These are phyloP conservation scores for Cataglyphis altisquamis DNA, from an alignment of 2,888 invertebrate genomes.

Conservation along the genomic window DNA sequence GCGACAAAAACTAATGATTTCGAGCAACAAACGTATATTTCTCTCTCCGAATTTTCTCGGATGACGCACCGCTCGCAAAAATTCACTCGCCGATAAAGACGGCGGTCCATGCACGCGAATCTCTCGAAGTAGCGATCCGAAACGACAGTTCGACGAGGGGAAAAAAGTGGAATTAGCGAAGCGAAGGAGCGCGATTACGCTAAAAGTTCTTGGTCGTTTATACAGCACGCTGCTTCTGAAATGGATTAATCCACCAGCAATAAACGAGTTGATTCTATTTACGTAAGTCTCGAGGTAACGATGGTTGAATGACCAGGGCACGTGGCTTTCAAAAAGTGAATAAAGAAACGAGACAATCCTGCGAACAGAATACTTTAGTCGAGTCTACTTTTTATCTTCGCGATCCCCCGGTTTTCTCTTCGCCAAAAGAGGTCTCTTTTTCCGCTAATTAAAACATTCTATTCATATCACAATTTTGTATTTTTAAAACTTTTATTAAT, in stretches of 20 bases:
- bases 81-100: background rate
- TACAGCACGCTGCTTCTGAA: constrained; percentile 13
- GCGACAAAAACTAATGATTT: constrained; percentile 45
- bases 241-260: constrained; percentile 26
- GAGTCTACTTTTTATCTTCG: constrained; percentile 42
- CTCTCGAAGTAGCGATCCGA: constrained; percentile 17
- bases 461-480: constrained; percentile 23
- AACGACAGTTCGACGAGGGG: background rate
- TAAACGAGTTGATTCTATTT: constrained; percentile 29
- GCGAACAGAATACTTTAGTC: constrained; percentile 35
- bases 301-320: constrained; percentile 10
- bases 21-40: constrained; percentile 12
- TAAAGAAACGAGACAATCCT: constrained; percentile 53
- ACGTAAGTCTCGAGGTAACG: constrained; percentile 24
- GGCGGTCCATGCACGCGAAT: constrained; percentile 1
- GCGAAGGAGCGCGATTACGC: constrained; percentile 30
- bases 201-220: constrained; percentile 33
- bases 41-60: background rate
- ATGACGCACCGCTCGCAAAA: constrained; percentile 6
- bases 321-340: constrained; percentile 39
- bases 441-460: constrained; percentile 68
- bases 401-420: constrained; percentile 43
- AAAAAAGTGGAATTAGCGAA: constrained; percentile 25
- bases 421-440: constrained; percentile 54
- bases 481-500: background rate